Evolutionary conservation across 2,888 invertebrate genomes (phyloP).

Genomic region (Andrena minutula): DNA sequence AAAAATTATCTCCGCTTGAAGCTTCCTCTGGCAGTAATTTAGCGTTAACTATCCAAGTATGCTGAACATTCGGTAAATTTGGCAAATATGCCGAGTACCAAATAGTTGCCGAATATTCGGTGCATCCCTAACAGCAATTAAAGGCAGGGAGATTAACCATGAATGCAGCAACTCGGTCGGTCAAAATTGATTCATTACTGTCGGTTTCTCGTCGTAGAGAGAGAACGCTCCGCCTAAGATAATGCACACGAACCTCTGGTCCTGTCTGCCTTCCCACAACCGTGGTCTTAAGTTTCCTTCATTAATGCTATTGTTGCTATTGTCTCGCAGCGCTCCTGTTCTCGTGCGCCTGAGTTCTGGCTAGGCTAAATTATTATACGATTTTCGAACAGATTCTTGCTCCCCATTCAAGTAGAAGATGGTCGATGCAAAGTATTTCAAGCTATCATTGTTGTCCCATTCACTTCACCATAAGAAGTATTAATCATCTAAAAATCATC

Average conservation of each 20-base stretch:
- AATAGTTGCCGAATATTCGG: constrained; percentile 73
- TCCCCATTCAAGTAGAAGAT: too few relatives aligned
- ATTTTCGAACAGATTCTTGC: too few relatives aligned
- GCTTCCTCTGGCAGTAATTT: constrained; percentile 39
- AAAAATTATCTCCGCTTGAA: not conserved
- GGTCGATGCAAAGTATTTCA: too few relatives aligned
- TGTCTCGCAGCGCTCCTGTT: constrained; percentile 18
- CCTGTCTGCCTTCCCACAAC: constrained; percentile 24
- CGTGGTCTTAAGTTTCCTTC: constrained; percentile 44
- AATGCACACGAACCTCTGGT: constrained; percentile 45
- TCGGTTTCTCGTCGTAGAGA: constrained; percentile 54
- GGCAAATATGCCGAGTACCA: constrained; percentile 69
- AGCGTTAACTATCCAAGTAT: constrained; percentile 60
- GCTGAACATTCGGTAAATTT: constrained; percentile 68
- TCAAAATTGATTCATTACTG: constrained; percentile 72
- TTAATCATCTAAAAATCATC: too few relatives aligned
- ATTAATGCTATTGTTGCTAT: constrained; percentile 33
- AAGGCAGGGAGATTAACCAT: constrained; percentile 69
- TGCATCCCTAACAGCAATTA: constrained; percentile 72
- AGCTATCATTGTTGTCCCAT: too few relatives aligned
- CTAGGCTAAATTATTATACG: not conserved
- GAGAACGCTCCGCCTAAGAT: constrained; percentile 46
- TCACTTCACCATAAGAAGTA: too few relatives aligned
- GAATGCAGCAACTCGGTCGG: constrained; percentile 69
- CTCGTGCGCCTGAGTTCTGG: not conserved